Base-by-base conservation (phyloP, 1,140 invertebrate species). In the Achatina immaculata region DNA sequence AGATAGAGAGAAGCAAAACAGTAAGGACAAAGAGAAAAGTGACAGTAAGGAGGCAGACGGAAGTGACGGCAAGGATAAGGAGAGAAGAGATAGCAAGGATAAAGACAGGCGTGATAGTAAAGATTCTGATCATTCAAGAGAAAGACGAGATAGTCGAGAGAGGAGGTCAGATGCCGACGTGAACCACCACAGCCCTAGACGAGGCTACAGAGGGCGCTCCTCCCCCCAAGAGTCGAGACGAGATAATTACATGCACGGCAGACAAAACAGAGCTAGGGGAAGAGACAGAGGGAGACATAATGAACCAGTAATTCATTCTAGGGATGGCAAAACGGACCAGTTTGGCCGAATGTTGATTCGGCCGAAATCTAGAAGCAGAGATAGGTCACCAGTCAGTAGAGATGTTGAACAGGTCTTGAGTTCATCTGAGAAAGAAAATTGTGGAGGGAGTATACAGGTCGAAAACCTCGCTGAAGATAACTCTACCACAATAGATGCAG, bases 41-140 rank as follows among this genome's bases (percentile, higher is more conserved):
- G 45, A 75, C 34, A 75, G 73, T 43, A 55, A 51, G 34, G 40
- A 51, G 34, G 40, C 9, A 73, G 71, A 73, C 11, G 31, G 21
- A 73, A 66, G 68, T 31, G 58, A 77, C 7, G 43, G 81, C 38
- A 69, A 80, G 9, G 81, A 82, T 4, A 55, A 71, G n/a, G 76
- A 36, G 21, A 65, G 40, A 55, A 71, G 71, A 45, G 66, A 62
- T 19, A 21, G 28, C 58, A 77, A 48, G 42, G 71, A 73, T 73
- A 48, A 73, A 62, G 77, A 42, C 28, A 69, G 38, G 36, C 55
- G 62, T 43, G 43, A 75, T 28, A 80, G 31, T 24, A 73, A 34
- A 62, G 80, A 58, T 4, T 79, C 24, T 24, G 77, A 76, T 48
- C n/a, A n/a, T n/a, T n/a, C n/a, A n/a, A n/a, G n/a, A n/a, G n/a